These are phyloP conservation scores for Thalpophila matura DNA, from an alignment of 2,888 invertebrate genomes.

Conservation along the genomic window DNA sequence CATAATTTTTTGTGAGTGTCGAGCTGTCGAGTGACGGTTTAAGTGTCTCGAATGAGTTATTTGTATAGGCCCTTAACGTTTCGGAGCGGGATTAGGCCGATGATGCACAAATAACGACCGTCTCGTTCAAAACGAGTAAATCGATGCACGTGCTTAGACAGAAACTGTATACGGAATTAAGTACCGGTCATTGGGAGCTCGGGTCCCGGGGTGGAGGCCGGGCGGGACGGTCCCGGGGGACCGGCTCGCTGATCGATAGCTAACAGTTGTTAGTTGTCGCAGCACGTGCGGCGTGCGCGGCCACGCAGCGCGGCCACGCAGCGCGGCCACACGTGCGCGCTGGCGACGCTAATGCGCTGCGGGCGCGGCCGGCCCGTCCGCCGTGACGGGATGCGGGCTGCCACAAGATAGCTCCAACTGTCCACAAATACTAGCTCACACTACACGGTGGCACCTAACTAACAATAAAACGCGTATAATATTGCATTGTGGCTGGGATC, in stretches of 20 bases:
- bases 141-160: background rate
- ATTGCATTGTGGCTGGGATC: no score
- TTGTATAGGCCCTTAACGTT: conserved; percentile 82
- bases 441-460: background rate
- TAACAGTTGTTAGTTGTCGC: no score
- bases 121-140: conserved; percentile 11
- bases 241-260: no score
- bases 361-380: conserved; percentile 8
- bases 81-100: conserved; percentile 69
- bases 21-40: conserved; percentile 82
- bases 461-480: background rate
- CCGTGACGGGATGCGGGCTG: conserved; percentile 42
- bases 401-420: background rate
- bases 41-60: conserved; percentile 86
- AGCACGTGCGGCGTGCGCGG: conserved; percentile 16
- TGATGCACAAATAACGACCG: conserved; percentile 70
- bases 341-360: background rate
- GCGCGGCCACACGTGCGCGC: conserved; percentile 27
- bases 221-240: no score
- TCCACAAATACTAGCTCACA: background rate
- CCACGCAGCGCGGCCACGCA: conserved; percentile 15
- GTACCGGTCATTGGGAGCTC: no score
- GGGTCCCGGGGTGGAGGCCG: no score
- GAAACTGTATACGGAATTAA: no score
- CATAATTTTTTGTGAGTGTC: conserved; percentile 80